Conservation (phyloP, 2,888 invertebrate species). For the Polymixis flavicincta region DNA sequence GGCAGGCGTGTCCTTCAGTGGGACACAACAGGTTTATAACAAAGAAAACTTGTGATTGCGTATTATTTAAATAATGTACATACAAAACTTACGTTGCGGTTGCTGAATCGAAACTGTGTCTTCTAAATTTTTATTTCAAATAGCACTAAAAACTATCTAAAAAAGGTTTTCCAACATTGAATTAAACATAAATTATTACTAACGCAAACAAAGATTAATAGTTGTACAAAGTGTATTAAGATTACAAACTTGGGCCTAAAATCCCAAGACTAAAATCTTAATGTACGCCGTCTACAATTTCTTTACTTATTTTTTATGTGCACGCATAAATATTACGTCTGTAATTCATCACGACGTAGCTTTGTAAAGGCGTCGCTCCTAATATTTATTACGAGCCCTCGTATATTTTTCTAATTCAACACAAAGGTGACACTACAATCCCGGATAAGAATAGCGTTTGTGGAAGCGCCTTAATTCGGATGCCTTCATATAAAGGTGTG, state of each 20-base stretch:
- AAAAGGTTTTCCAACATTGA: not conserved
- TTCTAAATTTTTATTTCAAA: not conserved
- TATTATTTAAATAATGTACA: not conserved
- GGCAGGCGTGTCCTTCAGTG: not conserved
- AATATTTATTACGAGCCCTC: constrained; percentile 52
- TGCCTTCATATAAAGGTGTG: constrained; percentile 75
- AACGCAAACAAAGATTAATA: constrained; percentile 16
- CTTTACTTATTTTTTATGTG: constrained; percentile 50
- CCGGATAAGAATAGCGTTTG: constrained; percentile 59
- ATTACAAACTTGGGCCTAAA: constrained; percentile 17
- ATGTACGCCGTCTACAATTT: constrained; percentile 36
- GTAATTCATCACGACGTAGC: constrained; percentile 52
- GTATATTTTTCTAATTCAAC: constrained; percentile 66
- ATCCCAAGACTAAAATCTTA: constrained; percentile 33
- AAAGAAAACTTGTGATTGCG: not conserved
- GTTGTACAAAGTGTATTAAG: constrained; percentile 25
- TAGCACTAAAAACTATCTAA: not conserved
- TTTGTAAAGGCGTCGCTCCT: constrained; percentile 43
- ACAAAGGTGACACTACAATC: constrained; percentile 63
- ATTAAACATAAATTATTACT: constrained; percentile 1
- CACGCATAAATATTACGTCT: constrained; percentile 36
- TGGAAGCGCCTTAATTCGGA: constrained; percentile 68
- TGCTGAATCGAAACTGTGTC: not conserved
- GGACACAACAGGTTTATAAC: not conserved
- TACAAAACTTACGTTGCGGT: not conserved